Evolutionary conservation across 2,797 vertebrate genomes (phyloP), one percentile per base, ranked within the genome.

Genomic region (Danionella dracula): DNA sequence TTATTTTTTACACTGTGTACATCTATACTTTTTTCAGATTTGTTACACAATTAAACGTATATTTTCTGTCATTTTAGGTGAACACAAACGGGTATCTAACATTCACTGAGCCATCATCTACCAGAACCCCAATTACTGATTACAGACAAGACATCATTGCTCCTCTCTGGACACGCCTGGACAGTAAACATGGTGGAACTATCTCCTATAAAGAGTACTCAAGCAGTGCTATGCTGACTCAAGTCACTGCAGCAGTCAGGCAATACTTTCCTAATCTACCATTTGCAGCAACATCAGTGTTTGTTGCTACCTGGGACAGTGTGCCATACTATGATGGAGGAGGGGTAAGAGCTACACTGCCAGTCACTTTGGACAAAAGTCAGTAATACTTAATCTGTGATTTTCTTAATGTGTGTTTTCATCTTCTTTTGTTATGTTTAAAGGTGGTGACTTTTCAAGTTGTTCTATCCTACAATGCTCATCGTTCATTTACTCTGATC

Each of bases 101-200:
- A 0, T 56, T 56, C 27, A 27, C n/a, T 0, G 35, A 29, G 8
- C 21, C n/a, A 11, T n/a, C 40, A 20, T 10, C 20, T 27, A 15
- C 12, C 1, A 20, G 35, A 35, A 0, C 1, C 1, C 35, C 35
- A 12, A 3, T 16, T 17, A 5, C 17, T 40, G 1, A 21, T 2
- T 13, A n/a, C 0, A 41, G 16, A 23, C 49, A 11, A n/a, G 58
- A 74, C 20, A 54, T 74, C 27, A 71, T 74, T 8, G 51, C 68
- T 58, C 51, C 57, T 29, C 34, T 71, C 2, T 74, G 63, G 68
- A 67, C 68, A 15, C 38, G 48, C 4, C 10, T 71, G n/a, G 46
- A 58, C 27, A 21, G 6, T 9, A 9, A 5, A 4, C 2, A 0
- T n/a, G 41, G 12, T 40, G 58, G 58, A 23, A 46, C 35, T 5